Evolutionary conservation across 2,888 invertebrate genomes (phyloP).

Genomic region (Andrena chrysosceles): DNA sequence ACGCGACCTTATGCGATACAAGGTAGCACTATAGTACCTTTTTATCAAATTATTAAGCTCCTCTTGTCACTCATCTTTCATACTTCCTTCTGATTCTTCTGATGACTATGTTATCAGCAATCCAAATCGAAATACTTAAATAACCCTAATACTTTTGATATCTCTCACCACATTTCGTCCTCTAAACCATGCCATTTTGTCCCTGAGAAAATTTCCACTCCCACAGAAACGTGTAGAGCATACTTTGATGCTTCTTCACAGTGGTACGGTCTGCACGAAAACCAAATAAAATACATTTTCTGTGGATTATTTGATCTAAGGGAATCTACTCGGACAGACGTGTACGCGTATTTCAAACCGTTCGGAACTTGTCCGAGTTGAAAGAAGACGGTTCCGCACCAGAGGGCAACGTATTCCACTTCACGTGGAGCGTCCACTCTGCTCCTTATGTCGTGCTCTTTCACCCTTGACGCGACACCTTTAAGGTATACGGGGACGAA

Average conservation of each 20-base stretch:
- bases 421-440: conserved; percentile 56
- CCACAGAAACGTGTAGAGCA: neutral
- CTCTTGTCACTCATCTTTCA: too few species aligned
- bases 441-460: conserved; percentile 80
- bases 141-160: neutral
- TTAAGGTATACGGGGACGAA: conserved; percentile 69
- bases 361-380: conserved; percentile 17
- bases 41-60: too few species aligned
- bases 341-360: neutral
- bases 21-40: too few species aligned
- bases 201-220: neutral
- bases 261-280: neutral
- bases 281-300: neutral
- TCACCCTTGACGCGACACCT: conserved; percentile 80
- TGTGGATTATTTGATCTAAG: neutral
- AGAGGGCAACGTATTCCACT: conserved; percentile 43
- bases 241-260: neutral
- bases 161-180: neutral
- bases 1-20: neutral
- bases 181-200: neutral
- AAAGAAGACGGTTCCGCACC: conserved; percentile 41
- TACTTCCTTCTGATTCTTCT: too few species aligned
- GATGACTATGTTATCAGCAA: neutral
- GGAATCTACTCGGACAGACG: conserved; percentile 7
- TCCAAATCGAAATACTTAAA: neutral